Percentiles rank a stretch among this genome's conserved stretches.
These are phyloP conservation scores for Apodemus sylvaticus DNA, from an alignment of 2,113 vertebrate genomes.

Conservation along the genomic window DNA sequence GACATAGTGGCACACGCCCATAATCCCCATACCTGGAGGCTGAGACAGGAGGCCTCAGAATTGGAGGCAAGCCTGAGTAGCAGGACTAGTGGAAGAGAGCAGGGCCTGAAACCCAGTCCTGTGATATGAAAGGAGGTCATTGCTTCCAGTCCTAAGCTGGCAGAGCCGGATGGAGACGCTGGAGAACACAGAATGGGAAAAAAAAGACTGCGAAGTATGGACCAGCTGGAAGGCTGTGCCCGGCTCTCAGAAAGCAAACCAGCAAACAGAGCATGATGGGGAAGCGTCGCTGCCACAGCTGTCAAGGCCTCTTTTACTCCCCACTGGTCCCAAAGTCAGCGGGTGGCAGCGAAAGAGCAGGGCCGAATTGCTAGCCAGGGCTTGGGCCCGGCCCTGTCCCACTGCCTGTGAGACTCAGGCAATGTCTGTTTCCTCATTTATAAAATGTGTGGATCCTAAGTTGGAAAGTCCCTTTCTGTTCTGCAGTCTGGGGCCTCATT, in stretches of 20 bases:
- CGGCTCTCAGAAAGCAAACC: background rate
- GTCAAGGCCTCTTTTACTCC: rapidly evolving
- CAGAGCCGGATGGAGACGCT: background rate
- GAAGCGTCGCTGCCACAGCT: background rate
- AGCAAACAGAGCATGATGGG: background rate
- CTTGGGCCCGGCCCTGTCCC: background rate
- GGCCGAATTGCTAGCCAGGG: too few species aligned
- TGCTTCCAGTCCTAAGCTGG: background rate
- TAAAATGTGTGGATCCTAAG: background rate
- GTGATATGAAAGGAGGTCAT: background rate
- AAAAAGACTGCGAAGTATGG: background rate
- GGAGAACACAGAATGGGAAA: background rate
- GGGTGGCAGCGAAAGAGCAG: background rate
- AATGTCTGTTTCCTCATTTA: background rate
- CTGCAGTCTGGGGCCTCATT: background rate
- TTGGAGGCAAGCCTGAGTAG: background rate
- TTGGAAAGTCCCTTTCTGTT: background rate
- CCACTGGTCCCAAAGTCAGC: background rate
- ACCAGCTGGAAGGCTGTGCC: background rate
- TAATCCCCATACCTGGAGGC: background rate
- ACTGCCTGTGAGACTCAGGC: background rate
- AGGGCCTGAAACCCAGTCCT: background rate
- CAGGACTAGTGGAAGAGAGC: background rate
- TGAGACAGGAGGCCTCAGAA: background rate
- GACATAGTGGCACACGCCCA: background rate